These are phyloP conservation scores for Cyanoderma ruficeps DNA, from an alignment of 2,113 vertebrate species.

Conservation along the genomic window DNA sequence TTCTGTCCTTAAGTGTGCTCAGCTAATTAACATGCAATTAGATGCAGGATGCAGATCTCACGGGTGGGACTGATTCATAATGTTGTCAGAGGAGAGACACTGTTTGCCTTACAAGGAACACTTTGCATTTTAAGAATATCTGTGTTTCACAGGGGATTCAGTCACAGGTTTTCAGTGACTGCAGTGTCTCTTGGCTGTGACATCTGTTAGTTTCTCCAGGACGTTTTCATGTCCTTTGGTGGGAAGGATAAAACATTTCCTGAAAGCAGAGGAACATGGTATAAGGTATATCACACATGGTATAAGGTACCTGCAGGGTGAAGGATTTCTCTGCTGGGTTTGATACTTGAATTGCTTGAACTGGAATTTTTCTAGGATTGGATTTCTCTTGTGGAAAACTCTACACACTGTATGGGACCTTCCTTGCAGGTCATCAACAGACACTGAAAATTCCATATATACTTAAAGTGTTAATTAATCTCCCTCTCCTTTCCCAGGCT, in stretches of 20 bases:
- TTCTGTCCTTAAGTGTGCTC: neutral
- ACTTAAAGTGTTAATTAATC: neutral
- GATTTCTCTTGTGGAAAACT: neutral
- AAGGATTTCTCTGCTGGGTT: neutral
- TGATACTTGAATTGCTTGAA: neutral
- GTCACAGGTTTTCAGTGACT: neutral
- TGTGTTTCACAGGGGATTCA: neutral
- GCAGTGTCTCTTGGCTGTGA: neutral
- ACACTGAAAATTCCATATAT: neutral
- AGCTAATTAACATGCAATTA: neutral
- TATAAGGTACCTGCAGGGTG: neutral
- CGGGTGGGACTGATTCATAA: neutral
- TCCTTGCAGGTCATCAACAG: neutral
- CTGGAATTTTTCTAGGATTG: neutral
- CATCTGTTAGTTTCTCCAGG: neutral
- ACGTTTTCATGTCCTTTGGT: neutral
- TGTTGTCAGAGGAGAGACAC: neutral
- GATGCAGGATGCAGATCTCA: neutral
- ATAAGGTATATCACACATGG: rapidly evolving
- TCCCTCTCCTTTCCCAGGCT: conserved; percentile 78
- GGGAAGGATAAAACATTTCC: neutral
- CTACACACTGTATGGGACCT: neutral
- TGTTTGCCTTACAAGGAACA: neutral
- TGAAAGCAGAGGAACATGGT: neutral
- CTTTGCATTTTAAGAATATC: neutral